These are phyloP conservation scores for Siphlonurus alternatus DNA, from an alignment of 2,888 invertebrate species.

Conservation along the genomic window DNA sequence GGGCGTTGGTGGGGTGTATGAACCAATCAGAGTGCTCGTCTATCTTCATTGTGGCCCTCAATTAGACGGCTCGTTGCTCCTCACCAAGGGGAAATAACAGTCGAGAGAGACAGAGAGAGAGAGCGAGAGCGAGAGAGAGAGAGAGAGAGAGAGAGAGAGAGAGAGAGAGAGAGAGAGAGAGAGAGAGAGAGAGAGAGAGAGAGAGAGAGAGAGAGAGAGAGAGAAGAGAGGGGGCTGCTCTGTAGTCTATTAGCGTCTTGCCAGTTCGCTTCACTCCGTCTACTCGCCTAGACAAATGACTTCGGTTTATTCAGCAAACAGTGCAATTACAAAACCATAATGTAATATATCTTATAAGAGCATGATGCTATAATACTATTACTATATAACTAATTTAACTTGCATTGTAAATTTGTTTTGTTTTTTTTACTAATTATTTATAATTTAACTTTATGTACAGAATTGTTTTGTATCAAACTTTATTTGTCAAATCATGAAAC, in stretches of 20 bases:
- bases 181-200: neutral
- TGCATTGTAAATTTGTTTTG: too few relatives aligned
- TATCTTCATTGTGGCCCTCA: constrained; percentile 51
- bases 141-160: too few relatives aligned
- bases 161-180: too few relatives aligned
- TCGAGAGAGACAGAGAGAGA: neutral
- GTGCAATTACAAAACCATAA: neutral
- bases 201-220: neutral
- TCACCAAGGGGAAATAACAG: neutral
- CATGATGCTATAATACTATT: too few relatives aligned
- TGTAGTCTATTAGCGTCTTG: neutral
- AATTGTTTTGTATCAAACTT: too few relatives aligned
- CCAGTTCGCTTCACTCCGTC: neutral
- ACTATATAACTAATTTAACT: too few relatives aligned
- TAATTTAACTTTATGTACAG: too few relatives aligned
- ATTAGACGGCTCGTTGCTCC: constrained; percentile 49
- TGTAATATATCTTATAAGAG: neutral
- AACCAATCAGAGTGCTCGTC: constrained; percentile 46
- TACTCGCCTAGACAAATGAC: neutral
- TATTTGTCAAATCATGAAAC: too few relatives aligned
- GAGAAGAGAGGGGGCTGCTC: neutral
- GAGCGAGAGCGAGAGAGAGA: neutral
- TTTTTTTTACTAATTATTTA: too few relatives aligned
- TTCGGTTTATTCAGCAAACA: neutral
- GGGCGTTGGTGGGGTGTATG: constrained; percentile 23